A percentile compares a stretch with the other conserved stretches of the same genome.
phyloP scores from a whole-genome alignment of 2,113 vertebrate genomes.

The Mormyrus lacerda region DNA sequence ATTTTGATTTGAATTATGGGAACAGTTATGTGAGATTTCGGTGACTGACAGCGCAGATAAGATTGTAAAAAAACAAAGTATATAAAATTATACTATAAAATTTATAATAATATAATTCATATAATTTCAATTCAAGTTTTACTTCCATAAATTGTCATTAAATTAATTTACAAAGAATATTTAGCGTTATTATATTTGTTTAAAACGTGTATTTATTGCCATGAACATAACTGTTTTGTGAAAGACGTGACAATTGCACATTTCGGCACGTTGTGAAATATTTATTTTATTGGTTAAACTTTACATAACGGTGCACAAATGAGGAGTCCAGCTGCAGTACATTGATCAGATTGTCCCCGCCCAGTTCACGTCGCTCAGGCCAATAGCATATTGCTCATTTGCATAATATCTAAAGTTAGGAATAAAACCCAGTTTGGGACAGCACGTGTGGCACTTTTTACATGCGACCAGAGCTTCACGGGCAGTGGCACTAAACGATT shows the following conservation, averaged over 20 bases:
- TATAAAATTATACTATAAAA: not conserved
- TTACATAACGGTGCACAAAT: not conserved
- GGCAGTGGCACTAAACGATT: not conserved
- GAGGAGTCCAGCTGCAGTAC: not conserved
- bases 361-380: slow-evolving; percentile 40
- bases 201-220: not conserved
- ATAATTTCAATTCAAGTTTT: not conserved
- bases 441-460: slow-evolving; percentile 44
- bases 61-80: not conserved
- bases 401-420: slow-evolving; percentile 44
- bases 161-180: not conserved
- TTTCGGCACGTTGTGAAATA: not conserved
- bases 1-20: not conserved
- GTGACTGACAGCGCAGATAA: not conserved
- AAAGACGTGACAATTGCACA: not conserved
- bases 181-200: not conserved
- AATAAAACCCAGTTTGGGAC: slow-evolving; percentile 55
- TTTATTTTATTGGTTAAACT: not conserved
- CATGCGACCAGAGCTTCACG: slow-evolving; percentile 31
- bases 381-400: slow-evolving; percentile 53
- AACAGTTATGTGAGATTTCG: not conserved
- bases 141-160: not conserved
- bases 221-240: not conserved
- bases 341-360: slow-evolving; percentile 31
- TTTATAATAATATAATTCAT: not conserved